Evolutionary conservation across 1,140 invertebrate species (phyloP), one percentile per base, ranked within the genome.

Genomic region (Thaumetopoea pityocampa): DNA sequence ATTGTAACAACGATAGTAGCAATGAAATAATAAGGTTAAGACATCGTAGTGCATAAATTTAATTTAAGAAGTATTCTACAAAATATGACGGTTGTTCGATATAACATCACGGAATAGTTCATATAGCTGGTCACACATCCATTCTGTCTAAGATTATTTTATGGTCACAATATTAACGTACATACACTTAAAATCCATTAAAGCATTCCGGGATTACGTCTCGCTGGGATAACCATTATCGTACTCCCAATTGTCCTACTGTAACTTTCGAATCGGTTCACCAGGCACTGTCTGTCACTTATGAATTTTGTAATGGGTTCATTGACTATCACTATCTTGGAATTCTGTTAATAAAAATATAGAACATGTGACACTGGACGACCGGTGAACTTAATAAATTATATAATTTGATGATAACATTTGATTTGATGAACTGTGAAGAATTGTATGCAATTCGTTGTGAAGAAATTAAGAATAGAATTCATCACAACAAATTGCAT

Each of bases 111-210:
- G 12, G 18, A 6, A n/a, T 7, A 32, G n/a, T 28, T 32, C 30
- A 41, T 27, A 30, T 18, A 9, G 6, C 8, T 18, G 12, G 37
- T 48, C 16, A 46, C 41, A 22, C 40, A 32, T 35, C 38, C 22
- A 52, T 38, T 49, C 29, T 45, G 47, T 49, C 23, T 42, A 43
- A 33, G 9, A 10, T 26, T 28, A 26, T 59, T 77, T 73, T 71
- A 78, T 67, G 56, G 59, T 53, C 60, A 46, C 62, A 64, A 65
- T 71, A 69, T 71, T 68, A 70, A 72, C 58, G 67, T 55, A 56
- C 53, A 68, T 67, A 67, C 49, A 61, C 61, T 69, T 62, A 53
- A 62, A 67, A 67, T 74, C 69, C 69, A 76, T 76, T 79, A 76
- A 64, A 67, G 61, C 59, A 69, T 69, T 54, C 65, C 27, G 52